Base-by-base conservation (phyloP, 2,888 invertebrate species). In the Ptycholaimellus sp. region DNA sequence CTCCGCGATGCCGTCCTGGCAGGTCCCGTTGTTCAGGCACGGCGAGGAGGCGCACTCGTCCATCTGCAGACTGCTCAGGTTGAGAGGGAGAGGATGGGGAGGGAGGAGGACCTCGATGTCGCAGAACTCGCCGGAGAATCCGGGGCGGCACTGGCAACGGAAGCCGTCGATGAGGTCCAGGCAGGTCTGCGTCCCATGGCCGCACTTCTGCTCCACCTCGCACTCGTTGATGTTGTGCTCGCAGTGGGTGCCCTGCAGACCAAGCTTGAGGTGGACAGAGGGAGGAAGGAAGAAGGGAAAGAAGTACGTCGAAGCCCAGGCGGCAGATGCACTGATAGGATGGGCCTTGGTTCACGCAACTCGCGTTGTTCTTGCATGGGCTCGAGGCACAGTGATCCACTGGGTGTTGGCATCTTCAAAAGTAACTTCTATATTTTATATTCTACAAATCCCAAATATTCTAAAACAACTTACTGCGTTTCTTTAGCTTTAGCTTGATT, bases 161-260 rank as follows among this genome's bases (percentile, higher is more conserved):
- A 56, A 58, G 6, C 44, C 45, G 44, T 64, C 59, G 40, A 64
- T 53, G 45, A 76, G 65, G 60, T 90, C 85, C 17, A 81, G 65
- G 52, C 90, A 90, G 40, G 72, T 70, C 44, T 81, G 79, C 0
- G 85, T 83, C 38, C 87, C 87, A 33, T 76, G 70, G 1, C 40
- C 42, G 28, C 42, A 43, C 27, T 5, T 7, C 11, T 44, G 27
- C 45, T 46, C 32, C 40, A 34, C 31, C 35, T 72, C 68, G 58
- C 96, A 96, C 55, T 93, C 87, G 54, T 93, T 79, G 34, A 83
- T 74, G 52, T 87, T 83, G 3, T 74, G 70, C 50, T 85, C 83
- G 55, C 90, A 90, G 30, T 55, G 53, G 4, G 46, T 81, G 30
- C 93, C 96, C 30, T n/a, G n/a, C n/a, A n/a, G n/a, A n/a, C n/a